Percentiles rank a stretch among this genome's conserved stretches.
Evolutionary conservation across 1,140 invertebrate species (phyloP).

Genomic region (Megalonaias nervosa): DNA sequence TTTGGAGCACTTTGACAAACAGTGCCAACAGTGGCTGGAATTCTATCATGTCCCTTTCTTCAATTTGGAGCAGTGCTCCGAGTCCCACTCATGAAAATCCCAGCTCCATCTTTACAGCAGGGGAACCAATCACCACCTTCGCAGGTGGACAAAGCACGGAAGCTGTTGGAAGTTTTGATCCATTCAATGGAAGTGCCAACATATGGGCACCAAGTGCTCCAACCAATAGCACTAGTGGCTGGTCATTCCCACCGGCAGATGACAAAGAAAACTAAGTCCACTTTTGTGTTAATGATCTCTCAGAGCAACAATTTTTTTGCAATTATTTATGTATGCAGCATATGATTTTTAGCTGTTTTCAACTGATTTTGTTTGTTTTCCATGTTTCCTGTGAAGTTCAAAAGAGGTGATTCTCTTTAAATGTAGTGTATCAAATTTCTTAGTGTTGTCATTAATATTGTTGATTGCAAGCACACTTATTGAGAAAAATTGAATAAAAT

Average conservation of each 20-base stretch:
- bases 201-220: conserved; percentile 60
- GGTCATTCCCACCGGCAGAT: neutral
- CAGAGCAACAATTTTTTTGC: too few relatives aligned
- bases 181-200: conserved; percentile 55
- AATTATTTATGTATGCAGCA: too few relatives aligned
- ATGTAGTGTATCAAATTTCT: too few relatives aligned
- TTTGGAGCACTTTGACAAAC: conserved; percentile 63
- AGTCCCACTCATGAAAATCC: conserved; percentile 12
- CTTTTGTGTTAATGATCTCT: too few relatives aligned
- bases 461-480: too few relatives aligned
- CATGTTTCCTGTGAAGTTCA: too few relatives aligned
- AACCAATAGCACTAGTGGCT: conserved; percentile 33
- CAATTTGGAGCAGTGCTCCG: conserved; percentile 41
- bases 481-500: too few relatives aligned
- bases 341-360: too few relatives aligned
- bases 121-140: neutral
- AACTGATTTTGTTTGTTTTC: too few relatives aligned
- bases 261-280: conserved; percentile 1
- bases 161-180: conserved; percentile 48
- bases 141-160: conserved; percentile 14
- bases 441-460: too few relatives aligned
- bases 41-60: conserved; percentile 56
- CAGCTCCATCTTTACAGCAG: conserved; percentile 1
- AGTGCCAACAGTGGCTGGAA: conserved; percentile 64
- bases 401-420: too few relatives aligned